A percentile compares a stretch with the other conserved stretches of the same genome.
Evolutionary conservation across 2,888 invertebrate species (phyloP).

Genomic region (Tenthredo livida): DNA sequence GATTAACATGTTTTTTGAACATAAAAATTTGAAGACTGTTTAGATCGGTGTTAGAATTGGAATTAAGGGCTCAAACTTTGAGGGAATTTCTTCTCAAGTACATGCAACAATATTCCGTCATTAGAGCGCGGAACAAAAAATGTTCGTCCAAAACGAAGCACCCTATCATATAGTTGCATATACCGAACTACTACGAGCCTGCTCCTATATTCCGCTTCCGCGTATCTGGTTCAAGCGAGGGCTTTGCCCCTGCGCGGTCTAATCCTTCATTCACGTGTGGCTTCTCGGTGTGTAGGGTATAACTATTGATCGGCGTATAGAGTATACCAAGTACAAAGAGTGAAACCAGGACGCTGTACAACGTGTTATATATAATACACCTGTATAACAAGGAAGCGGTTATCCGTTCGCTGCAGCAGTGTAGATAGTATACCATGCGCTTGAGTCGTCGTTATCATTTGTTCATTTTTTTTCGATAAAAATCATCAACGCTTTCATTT

Average conservation of each 20-base stretch:
- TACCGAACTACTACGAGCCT: not conserved
- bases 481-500: not conserved
- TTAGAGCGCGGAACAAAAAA: no score
- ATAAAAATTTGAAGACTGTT: no score
- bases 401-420: not conserved
- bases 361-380: not conserved
- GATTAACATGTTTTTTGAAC: no score
- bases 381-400: not conserved
- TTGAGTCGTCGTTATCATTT: not conserved
- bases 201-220: not conserved
- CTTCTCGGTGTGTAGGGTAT: constrained; percentile 5
- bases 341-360: not conserved
- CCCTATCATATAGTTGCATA: no score
- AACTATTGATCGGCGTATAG: constrained; percentile 24
- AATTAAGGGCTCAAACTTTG: no score
- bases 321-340: not conserved
- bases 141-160: no score
- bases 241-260: constrained; percentile 35
- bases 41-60: no score
- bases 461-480: not conserved
- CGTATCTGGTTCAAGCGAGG: constrained; percentile 42
- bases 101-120: no score
- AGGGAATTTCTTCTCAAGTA: no score
- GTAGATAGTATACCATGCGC: not conserved
- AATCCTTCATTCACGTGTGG: constrained; percentile 39